These are phyloP conservation scores for Trigoniulus corallinus DNA, from an alignment of 1,140 invertebrate genomes.

Conservation along the genomic window DNA sequence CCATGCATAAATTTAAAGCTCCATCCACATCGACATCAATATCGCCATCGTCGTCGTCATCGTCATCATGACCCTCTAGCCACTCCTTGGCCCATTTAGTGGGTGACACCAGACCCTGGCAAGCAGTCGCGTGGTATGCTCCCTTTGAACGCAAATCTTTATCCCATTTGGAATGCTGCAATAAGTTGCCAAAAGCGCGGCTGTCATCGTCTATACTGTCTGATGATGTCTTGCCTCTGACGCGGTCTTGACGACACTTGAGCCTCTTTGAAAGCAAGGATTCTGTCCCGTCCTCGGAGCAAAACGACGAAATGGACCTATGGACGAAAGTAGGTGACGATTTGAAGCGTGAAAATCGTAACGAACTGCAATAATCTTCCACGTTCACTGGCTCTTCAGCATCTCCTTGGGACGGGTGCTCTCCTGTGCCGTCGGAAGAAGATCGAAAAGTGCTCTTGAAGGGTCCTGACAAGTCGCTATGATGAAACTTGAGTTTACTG, in stretches of 20 bases:
- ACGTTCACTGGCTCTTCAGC: background rate
- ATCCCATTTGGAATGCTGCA: background rate
- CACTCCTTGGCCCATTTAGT: background rate
- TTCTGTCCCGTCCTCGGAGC: background rate
- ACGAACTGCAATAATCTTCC: too few species aligned
- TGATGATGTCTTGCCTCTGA: background rate
- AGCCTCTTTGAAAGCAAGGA: too few species aligned
- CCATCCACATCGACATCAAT: conserved; percentile 37
- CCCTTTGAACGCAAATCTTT: background rate
- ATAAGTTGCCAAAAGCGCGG: background rate
- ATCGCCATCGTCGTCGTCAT: conserved; percentile 8
- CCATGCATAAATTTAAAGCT: conserved; percentile 64
- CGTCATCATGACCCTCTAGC: background rate
- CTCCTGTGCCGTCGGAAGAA: conserved; percentile 8
- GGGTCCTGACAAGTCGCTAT: conserved; percentile 57
- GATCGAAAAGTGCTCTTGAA: conserved; percentile 57
- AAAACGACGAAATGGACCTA: background rate
- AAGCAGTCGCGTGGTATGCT: background rate
- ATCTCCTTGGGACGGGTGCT: background rate
- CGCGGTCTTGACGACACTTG: background rate
- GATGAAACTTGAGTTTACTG: conserved; percentile 57
- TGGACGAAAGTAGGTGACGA: too few species aligned
- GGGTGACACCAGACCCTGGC: background rate
- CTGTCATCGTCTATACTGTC: background rate
- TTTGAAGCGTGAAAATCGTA: too few species aligned